These are phyloP conservation scores for Myxocyprinus asiaticus DNA, from an alignment of 2,113 vertebrate genomes.

Conservation along the genomic window DNA sequence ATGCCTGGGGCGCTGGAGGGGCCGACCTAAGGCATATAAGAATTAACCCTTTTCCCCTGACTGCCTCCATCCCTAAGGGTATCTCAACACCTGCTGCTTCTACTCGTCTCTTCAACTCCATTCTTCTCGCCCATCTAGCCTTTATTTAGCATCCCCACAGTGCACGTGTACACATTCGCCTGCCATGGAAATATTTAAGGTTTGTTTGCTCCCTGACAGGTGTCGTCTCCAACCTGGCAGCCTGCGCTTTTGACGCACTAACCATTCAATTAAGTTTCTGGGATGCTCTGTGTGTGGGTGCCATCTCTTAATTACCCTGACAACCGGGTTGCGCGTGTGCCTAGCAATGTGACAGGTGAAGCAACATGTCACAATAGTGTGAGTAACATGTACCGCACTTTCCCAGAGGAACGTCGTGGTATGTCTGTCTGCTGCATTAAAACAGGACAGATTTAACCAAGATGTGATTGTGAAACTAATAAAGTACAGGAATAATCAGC, in stretches of 20 bases:
- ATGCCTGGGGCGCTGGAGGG: constrained; percentile 65
- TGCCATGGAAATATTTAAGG: constrained; percentile 38
- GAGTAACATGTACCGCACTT: not conserved
- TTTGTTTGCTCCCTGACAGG: constrained; percentile 66
- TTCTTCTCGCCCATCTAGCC: constrained; percentile 58
- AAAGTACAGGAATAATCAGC: constrained; percentile 62
- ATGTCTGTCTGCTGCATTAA: not conserved
- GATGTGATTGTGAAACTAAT: constrained; percentile 1
- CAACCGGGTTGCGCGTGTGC: constrained; percentile 57
- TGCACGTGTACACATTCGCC: constrained; percentile 59
- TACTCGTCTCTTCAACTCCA: constrained; percentile 14
- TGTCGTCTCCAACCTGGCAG: constrained; percentile 67
- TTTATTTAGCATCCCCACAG: constrained; percentile 70
- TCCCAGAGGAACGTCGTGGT: not conserved
- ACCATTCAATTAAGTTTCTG: constrained; percentile 71
- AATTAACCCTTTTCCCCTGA: constrained; percentile 50
- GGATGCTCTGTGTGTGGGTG: constrained; percentile 30
- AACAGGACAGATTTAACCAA: constrained; percentile 7
- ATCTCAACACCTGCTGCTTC: constrained; percentile 64
- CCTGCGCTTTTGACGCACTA: constrained; percentile 68
- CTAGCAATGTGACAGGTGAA: constrained; percentile 62
- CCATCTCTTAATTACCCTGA: constrained; percentile 69
- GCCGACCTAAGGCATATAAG: constrained; percentile 67
- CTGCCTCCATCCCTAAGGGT: constrained; percentile 60
- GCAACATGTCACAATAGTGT: constrained; percentile 51